Percentiles rank a stretch among this genome's conserved stretches.
These are phyloP conservation scores for Chionodraco myersi DNA, from an alignment of 2,113 vertebrate species.

Conservation along the genomic window DNA sequence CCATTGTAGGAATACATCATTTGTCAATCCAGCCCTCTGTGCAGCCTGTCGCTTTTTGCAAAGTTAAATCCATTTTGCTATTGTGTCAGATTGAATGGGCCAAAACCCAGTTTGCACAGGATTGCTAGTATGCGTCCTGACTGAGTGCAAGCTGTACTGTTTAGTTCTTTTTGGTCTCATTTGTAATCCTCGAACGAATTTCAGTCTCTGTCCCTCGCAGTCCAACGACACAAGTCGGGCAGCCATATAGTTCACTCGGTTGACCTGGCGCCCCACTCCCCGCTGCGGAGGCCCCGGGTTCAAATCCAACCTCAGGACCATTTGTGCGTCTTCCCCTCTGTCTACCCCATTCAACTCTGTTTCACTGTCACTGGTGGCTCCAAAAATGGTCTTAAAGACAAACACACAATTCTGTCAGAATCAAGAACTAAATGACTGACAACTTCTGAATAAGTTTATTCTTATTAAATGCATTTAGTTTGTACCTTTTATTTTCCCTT, in stretches of 20 bases:
- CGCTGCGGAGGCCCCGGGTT: too few species aligned
- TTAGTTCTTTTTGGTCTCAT: conserved; percentile 12
- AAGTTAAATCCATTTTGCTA: conserved; percentile 65
- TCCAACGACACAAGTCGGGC: not conserved
- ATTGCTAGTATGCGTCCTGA: conserved; percentile 62
- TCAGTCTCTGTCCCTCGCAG: conserved; percentile 14
- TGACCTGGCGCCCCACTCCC: too few species aligned
- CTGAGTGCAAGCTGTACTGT: conserved; percentile 40
- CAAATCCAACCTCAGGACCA: too few species aligned
- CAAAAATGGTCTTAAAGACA: not conserved
- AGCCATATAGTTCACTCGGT: too few species aligned
- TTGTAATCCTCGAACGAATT: conserved; percentile 60
- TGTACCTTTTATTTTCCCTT: too few species aligned
- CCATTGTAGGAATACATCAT: conserved; percentile 50
- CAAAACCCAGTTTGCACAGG: conserved; percentile 53
- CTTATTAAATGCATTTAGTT: too few species aligned
- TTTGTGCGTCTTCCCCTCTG: too few species aligned
- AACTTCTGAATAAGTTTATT: too few species aligned
- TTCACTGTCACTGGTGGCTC: too few species aligned
- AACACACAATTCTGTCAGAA: conserved; percentile 26
- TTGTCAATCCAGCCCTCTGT: conserved; percentile 57
- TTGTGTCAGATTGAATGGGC: conserved; percentile 68
- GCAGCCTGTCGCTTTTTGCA: conserved; percentile 33
- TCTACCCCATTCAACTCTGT: too few species aligned
- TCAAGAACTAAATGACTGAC: not conserved